Base-by-base conservation (phyloP, 1,140 invertebrate genomes). In the Drosophila busckii region DNA sequence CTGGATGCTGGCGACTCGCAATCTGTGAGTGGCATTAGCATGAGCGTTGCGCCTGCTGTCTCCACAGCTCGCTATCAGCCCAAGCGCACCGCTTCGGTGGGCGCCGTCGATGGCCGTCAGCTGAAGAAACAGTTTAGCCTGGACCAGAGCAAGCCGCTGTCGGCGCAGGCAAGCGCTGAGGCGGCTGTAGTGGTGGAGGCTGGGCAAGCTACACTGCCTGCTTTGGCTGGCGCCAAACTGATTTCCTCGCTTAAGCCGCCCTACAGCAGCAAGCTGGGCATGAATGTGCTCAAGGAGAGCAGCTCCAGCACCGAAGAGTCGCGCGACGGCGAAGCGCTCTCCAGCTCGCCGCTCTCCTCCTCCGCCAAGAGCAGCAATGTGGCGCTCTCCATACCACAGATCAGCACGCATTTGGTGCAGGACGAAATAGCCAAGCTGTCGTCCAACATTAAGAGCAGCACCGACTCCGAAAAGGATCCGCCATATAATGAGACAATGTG, bases 401-500 rank as follows among this genome's bases (percentile, higher is more conserved):
- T 87, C 4, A 87, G 86, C 32, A 87, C 86, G 35, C 63, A 87
- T 54, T 40, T 87, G 8, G 85, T 87, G 8, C 86, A 87, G 42
- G 86, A 87, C 38, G 86, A 87, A 54, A 87, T 87, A 17, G 86
- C 84, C 25, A 87, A 87, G 58, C 48, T 87, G 42, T 87, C 86
- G 22, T 87, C 83, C 6, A 87, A 87, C 32, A 87, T 87, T 5
- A 87, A 87, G 48, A 87, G 86, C 41, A 87, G 86, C 68, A 87
- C 86, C 13, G 86, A 87, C 9, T 87, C 86, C 4, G 86, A 87
- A 31, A 87, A 87, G 48, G 86, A 87, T 66, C 86, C 86, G 37
- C 80, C 85, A n/a, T 87, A 84, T 48, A 87, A 87, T 42, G 86
- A 87, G 58, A 87, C 86, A 25, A 87, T 87, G 86, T 87, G 86